These are phyloP conservation scores for Parapsyche elsis DNA, from an alignment of 1,140 invertebrate species.

Conservation along the genomic window DNA sequence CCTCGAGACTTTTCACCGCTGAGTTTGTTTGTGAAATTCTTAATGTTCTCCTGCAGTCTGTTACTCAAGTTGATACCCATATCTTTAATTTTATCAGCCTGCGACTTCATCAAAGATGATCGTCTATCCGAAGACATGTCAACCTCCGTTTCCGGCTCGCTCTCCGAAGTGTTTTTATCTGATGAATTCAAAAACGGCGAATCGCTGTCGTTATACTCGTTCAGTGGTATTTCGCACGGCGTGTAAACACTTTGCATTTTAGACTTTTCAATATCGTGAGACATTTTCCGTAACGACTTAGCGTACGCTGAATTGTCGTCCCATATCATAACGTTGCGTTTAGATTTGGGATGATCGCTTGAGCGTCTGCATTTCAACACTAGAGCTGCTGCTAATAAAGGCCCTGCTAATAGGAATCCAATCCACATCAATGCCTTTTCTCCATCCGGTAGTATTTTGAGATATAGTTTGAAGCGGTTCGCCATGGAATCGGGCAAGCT, in stretches of 20 bases:
- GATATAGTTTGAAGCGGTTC: constrained; percentile 76
- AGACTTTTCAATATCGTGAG: constrained; percentile 44
- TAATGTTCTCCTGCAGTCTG: constrained; percentile 60
- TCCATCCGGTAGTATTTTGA: constrained; percentile 74
- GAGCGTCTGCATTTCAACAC: not conserved
- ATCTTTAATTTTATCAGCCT: constrained; percentile 61
- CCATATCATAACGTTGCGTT: constrained; percentile 19
- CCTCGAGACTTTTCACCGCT: constrained; percentile 54
- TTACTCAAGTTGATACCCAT: constrained; percentile 60
- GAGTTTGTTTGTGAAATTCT: constrained; percentile 49
- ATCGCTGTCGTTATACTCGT: constrained; percentile 48
- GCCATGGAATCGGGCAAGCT: constrained; percentile 71
- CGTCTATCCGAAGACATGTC: constrained; percentile 30
- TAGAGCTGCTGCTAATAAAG: constrained; percentile 65
- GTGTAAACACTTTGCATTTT: constrained; percentile 58
- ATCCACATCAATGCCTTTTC: constrained; percentile 71
- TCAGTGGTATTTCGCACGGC: constrained; percentile 62
- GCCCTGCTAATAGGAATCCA: constrained; percentile 68
- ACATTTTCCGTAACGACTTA: constrained; percentile 41
- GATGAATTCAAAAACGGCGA: constrained; percentile 41
- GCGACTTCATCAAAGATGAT: constrained; percentile 57
- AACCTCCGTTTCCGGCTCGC: constrained; percentile 19
- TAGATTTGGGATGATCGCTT: not conserved
- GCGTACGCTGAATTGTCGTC: constrained; percentile 40
- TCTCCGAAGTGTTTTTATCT: constrained; percentile 33